phyloP scores from a whole-genome alignment of 2,797 vertebrate species.

The Miichthys miiuy region DNA sequence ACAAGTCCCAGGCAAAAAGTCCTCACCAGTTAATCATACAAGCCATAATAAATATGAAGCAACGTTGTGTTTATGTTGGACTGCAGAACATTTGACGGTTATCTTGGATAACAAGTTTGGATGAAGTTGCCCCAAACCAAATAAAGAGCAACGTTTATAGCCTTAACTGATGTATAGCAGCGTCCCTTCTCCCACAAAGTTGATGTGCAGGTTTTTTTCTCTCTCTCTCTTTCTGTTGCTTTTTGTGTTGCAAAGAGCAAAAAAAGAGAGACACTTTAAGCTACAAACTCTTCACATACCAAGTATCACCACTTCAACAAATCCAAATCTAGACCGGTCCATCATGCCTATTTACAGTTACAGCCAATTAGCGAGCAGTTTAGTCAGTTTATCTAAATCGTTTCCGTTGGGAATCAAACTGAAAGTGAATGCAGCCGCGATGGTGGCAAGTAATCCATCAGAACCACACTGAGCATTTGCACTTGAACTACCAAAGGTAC shows the following conservation, averaged over 20 bases:
- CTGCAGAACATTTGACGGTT: neutral
- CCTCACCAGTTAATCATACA: neutral
- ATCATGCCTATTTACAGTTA: neutral
- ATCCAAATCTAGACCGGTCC: neutral
- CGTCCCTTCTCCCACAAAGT: neutral
- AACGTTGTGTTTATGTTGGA: neutral
- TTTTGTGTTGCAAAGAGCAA: neutral
- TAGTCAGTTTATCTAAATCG: neutral
- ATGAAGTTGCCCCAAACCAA: neutral
- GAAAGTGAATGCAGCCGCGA: too few relatives aligned
- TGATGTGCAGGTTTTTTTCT: too few relatives aligned
- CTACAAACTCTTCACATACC: neutral
- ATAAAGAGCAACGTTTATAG: neutral
- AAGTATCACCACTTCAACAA: neutral
- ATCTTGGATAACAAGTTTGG: neutral
- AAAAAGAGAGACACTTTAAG: neutral
- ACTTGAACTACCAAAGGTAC: too few relatives aligned
- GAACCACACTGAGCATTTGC: too few relatives aligned
- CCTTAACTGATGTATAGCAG: neutral
- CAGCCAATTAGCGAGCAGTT: neutral
- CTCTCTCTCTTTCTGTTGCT: neutral
- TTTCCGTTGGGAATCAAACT: neutral
- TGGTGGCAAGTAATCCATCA: too few relatives aligned
- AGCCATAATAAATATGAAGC: neutral
- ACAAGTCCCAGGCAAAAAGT: neutral